Base-by-base conservation (phyloP, 2,797 vertebrate genomes). In the Helostoma temminkii region DNA sequence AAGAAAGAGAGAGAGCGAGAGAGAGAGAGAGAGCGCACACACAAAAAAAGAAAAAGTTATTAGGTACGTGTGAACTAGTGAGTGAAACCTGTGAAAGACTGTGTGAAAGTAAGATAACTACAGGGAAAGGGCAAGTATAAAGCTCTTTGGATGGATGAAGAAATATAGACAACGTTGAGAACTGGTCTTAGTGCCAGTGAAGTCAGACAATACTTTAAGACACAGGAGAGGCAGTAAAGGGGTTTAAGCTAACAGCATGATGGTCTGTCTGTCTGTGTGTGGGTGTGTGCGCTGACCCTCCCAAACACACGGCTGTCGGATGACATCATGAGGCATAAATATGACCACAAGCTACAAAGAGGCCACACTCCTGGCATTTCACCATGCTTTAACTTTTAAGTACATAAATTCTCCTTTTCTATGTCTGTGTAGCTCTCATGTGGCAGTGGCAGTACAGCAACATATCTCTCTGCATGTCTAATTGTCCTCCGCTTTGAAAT, bases 281-380 rank as follows among this genome's bases (percentile, higher is more conserved):
- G 84, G 71, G 82, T 79, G 90, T 82, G 67, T 75, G 61, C 32
- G 47, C 25, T 76, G 88, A 92, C 84, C 87, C 82, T 87, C 85
- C 87, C 83, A 89, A 89, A 87, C 76, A 84, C 77, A 81, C 63
- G 76, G 76, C 71, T 91, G 87, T 84, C 47, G 49, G 85, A 90
- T 93, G 91, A 93, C 91, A 92, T 92, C 91, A 93, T 90, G 73
- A 81, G 64, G 77, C 84, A 92, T 80, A 89, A 91, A 93, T 91
- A 92, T 79, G 80, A 91, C 82, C 81, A 55, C 80, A 79, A 80
- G 80, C 84, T 86, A 85, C 80, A 86, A 88, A 86, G 81, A 78
- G 81, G 84, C 82, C 83, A 82, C 71, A 74, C 71, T 82, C 62
- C 48, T 85, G 76, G 85, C 68, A 70, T 82, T 70, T 85, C 76